Base-by-base conservation (phyloP, 30 jellyfish, hydroid and myxozoan species). In the Sanderia malayensis region DNA sequence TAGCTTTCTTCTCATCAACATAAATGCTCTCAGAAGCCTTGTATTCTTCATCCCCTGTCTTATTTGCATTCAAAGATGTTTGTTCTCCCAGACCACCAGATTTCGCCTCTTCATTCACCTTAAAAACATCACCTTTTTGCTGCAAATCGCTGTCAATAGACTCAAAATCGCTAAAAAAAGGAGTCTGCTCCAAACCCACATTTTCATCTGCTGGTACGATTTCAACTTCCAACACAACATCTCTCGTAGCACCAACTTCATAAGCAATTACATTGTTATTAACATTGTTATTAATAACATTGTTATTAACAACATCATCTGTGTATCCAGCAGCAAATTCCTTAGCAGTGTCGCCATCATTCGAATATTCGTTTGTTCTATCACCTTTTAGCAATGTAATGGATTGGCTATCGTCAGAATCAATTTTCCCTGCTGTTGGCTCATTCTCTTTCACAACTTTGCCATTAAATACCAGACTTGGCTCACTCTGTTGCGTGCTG, bases 1-100 rank as follows among this genome's bases (percentile, higher is more conserved):
- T 63, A 11, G 52, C 13, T n/a, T n/a, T n/a, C 10, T 4, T 13
- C 52, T 37, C 10, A 13, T 37, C 52, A 37, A 37, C 52, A 37
- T 6, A 37, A 13, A 37, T 37, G 13, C 6, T 13, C 13, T 49
- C 64, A 41, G 15, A 41, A 6, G 55, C 55, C 55, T 41, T 15
- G 55, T 41, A 15, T 49, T 49, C 27, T 49, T 49, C 27, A 49
- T 24, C 64, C 64, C 55, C 15, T 41, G 55, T 41, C 15, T 41
- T 8, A 41, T 41, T 41, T 8, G 55, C 15, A 13, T 74, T 76
- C 29, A 57, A 49, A 17, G 87, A 67, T 10, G 80, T 63, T 25
- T 71, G 28, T 23, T 31, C 19, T 49, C 53, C 87, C 55, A 63
- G 34, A 31, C 61, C 61, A 4, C 26, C 15, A 41, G 55, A 15